Percentiles rank a stretch among this genome's conserved stretches.
phyloP scores from a whole-genome alignment of 2,113 vertebrate species.

The Oreotrochilus melanogaster region DNA sequence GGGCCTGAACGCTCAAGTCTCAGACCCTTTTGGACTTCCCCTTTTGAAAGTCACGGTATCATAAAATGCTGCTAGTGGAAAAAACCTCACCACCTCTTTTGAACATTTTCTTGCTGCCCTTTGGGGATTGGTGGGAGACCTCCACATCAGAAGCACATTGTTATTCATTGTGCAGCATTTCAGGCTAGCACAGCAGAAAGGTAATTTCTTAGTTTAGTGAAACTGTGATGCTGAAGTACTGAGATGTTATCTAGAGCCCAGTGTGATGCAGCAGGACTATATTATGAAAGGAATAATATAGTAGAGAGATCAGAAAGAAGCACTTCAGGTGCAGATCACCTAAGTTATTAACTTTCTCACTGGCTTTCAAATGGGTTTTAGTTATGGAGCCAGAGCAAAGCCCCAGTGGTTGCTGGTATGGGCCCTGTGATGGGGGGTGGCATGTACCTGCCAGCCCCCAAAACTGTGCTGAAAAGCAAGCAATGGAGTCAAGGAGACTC shows the following conservation, averaged over 20 bases:
- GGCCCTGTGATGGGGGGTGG: not conserved
- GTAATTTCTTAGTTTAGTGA: conserved; percentile 43
- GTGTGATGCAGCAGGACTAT: not conserved
- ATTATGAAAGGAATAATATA: conserved; percentile 41
- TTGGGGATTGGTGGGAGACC: not conserved
- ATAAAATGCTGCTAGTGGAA: not conserved
- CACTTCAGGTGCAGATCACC: not conserved
- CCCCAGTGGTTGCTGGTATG: accelerated
- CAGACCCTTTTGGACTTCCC: not conserved
- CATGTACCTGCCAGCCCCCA: not conserved
- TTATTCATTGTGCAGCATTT: not conserved
- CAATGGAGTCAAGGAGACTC: not conserved
- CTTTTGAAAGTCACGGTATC: not conserved
- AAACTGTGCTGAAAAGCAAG: not conserved
- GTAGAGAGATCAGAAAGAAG: conserved; percentile 15
- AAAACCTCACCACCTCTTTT: not conserved
- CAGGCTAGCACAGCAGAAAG: conserved; percentile 6
- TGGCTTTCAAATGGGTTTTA: not conserved
- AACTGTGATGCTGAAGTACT: not conserved
- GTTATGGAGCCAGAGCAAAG: not conserved
- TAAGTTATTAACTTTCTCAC: not conserved
- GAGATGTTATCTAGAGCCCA: conserved; percentile 44
- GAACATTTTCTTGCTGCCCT: not conserved
- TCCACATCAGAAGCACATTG: not conserved
- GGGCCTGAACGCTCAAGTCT: accelerated